phyloP scores from a whole-genome alignment of 2,888 invertebrate species.

The Leucozona laternaria region DNA sequence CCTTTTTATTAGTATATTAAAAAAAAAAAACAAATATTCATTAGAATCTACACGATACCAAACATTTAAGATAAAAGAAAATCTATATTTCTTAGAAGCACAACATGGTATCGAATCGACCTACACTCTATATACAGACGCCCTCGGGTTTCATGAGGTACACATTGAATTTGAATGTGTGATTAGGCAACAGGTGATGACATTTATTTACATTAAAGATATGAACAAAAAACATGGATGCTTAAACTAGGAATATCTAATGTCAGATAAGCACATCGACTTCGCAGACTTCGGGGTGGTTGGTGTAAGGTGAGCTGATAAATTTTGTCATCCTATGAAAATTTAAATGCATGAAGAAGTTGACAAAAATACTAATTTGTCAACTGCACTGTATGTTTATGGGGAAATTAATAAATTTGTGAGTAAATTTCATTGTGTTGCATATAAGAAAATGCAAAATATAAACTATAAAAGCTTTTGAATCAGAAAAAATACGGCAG shows the following conservation, averaged over 20 bases:
- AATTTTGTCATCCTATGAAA: background rate
- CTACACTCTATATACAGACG: conserved; percentile 6
- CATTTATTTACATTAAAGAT: conserved; percentile 42
- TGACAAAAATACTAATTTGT: background rate
- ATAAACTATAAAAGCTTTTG: background rate
- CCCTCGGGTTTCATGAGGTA: conserved; percentile 29
- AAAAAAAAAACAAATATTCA: conserved; percentile 18
- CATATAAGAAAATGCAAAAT: background rate
- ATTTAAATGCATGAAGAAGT: background rate
- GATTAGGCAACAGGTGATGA: conserved; percentile 61
- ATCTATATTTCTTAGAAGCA: background rate
- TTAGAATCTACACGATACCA: conserved; percentile 24
- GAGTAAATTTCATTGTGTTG: conserved; percentile 3
- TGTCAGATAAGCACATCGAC: background rate
- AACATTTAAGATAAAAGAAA: conserved; percentile 9
- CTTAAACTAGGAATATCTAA: conserved; percentile 7
- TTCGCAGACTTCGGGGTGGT: conserved; percentile 3
- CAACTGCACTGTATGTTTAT: conserved; percentile 1
- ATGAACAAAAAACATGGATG: conserved; percentile 19
- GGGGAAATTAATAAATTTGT: conserved; percentile 42
- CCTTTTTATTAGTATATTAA: background rate
- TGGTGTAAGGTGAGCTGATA: background rate
- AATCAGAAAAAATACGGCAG: background rate
- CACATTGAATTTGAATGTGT: conserved; percentile 31
- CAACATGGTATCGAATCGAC: background rate